phyloP scores from a whole-genome alignment of 2,113 vertebrate genomes.

The Notiomystis cincta region DNA sequence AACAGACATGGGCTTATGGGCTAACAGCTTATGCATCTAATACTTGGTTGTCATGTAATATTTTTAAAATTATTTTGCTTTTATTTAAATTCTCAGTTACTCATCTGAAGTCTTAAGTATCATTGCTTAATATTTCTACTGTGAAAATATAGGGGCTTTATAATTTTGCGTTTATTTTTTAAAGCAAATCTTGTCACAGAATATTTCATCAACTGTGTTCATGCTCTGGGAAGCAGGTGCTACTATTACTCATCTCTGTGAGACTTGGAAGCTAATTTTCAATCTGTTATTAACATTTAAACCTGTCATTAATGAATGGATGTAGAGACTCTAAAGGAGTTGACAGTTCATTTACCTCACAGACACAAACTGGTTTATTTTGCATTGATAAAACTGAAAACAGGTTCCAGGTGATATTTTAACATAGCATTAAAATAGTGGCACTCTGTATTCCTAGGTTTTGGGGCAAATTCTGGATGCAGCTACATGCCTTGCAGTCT shows the following conservation, averaged over 20 bases:
- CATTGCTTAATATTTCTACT: conserved; percentile 42
- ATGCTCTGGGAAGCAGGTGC: conserved; percentile 42
- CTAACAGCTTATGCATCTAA: conserved; percentile 26
- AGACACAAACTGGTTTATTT: neutral
- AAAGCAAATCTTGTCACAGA: neutral
- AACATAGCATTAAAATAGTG: neutral
- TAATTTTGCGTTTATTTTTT: neutral
- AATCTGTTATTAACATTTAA: neutral
- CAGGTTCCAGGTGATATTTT: neutral
- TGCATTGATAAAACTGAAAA: neutral
- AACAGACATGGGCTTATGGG: neutral
- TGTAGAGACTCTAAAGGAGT: neutral
- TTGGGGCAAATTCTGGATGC: neutral
- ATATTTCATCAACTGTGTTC: conserved; percentile 25
- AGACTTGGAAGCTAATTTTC: neutral
- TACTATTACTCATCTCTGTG: conserved; percentile 12
- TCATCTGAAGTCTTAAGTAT: conserved; percentile 48
- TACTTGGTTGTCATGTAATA: conserved; percentile 20
- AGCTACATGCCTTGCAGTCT: neutral
- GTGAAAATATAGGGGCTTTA: neutral
- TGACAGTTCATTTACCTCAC: neutral
- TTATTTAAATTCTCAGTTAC: conserved; percentile 13
- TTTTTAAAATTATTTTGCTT: conserved; percentile 25
- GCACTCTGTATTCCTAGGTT: conserved; percentile 41
- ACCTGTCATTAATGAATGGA: neutral